Conservation (phyloP, 2,113 vertebrate species). For the Phodopus roborovskii region DNA sequence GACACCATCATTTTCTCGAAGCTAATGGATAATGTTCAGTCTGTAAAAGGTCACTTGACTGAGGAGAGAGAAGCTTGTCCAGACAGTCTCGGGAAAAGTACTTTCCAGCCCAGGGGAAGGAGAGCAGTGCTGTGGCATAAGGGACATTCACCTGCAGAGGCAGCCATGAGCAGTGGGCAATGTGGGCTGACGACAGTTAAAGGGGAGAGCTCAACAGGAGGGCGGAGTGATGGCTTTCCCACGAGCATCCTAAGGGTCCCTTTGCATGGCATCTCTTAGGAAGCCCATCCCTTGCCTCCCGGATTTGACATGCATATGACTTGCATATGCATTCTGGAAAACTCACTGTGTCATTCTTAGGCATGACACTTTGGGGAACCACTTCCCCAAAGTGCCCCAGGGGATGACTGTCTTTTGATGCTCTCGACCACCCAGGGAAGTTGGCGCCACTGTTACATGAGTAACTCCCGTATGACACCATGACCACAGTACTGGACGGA, state of each 20-base stretch:
- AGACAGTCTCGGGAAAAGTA: neutral
- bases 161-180: neutral
- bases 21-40: neutral
- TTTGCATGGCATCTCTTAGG: neutral
- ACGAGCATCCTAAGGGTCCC: neutral
- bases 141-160: neutral
- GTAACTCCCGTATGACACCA: neutral
- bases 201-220: neutral
- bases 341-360: neutral
- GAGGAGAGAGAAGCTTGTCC: neutral
- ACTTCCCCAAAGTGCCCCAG: neutral
- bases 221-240: too few species aligned
- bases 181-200: neutral
- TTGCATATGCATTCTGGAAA: neutral
- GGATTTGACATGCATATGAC: neutral
- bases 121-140: neutral
- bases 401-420: neutral
- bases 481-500: neutral
- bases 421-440: neutral
- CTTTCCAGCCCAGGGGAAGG: neutral
- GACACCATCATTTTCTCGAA: neutral
- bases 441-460: neutral
- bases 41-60: neutral
- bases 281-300: neutral
- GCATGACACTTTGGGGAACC: neutral